Base-by-base conservation (phyloP, 2,113 vertebrate genomes). In the Hucho hucho region DNA sequence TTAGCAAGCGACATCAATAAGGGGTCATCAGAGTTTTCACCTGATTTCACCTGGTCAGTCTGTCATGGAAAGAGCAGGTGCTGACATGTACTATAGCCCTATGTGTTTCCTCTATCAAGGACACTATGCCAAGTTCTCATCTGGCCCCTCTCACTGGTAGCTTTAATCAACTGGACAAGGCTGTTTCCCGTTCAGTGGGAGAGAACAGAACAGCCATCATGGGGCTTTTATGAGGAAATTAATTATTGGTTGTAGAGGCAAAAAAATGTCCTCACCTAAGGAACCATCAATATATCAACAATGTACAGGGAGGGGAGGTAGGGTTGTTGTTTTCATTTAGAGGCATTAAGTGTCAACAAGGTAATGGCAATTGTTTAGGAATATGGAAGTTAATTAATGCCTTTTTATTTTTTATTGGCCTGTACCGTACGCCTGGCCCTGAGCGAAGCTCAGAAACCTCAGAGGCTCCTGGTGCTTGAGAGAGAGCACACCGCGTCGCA, bases 171-270 rank as follows among this genome's bases (percentile, higher is more conserved):
- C 61, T n/a, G 49, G 37, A 64, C 74, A 32, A 58, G 53, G 47
- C 47, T 61, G 47, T 69, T 68, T 56, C 61, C 70, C 24, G 16
- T 69, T 29, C 20, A 67, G 14, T 13, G 28, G 79, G 64, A 20
- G 32, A 49, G 37, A 76, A 76, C 64, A 69, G 73, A 29, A 18
- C 26, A 11, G 70, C 66, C n/a, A 12, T 13, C 18, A 61, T 7
- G n/a, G 58, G n/a, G 58, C 20, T 68, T 71, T 79, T 84, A 75
- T 71, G 66, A 14, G 56, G 76, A 69, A 67, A 71, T 76, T 69
- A 68, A 73, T 76, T 73, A 75, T 58, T 73, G 61, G 64, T 37
- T 49, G 32, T 25, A 28, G 53, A 69, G 49, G 64, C 59, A 71
- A 70, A 72, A 73, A 83, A 76, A 67, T 73, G 59, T 67, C 59